These are phyloP conservation scores for Corynorhinus townsendii DNA, from an alignment of 2,113 vertebrate genomes.

Conservation along the genomic window DNA sequence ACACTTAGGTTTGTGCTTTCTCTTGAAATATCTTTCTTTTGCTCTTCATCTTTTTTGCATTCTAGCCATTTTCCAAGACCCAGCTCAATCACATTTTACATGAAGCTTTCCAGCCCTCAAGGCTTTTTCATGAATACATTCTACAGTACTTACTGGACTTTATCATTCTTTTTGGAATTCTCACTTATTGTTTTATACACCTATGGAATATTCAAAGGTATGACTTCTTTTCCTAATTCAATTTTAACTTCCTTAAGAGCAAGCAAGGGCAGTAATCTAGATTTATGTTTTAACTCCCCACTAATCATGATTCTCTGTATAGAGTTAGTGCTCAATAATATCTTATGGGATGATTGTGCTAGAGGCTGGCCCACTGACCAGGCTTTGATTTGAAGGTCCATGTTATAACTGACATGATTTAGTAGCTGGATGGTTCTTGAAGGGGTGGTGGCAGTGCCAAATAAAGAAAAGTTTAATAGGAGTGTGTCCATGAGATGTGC, in stretches of 20 bases:
- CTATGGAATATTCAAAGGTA: not conserved
- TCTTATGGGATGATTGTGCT: not conserved
- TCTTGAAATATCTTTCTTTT: not conserved
- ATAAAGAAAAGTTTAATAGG: not conserved
- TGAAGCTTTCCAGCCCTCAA: constrained; percentile 6
- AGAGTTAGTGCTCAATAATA: not conserved
- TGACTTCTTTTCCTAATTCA: constrained; percentile 13
- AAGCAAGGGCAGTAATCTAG: not conserved
- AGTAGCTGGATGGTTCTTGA: not conserved
- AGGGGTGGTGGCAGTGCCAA: not conserved
- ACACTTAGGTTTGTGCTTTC: not conserved
- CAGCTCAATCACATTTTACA: constrained; percentile 26
- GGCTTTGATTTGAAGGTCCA: not conserved
- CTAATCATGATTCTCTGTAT: not conserved
- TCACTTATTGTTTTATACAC: constrained; percentile 25
- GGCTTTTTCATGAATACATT: constrained; percentile 9
- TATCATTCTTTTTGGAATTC: constrained; percentile 31
- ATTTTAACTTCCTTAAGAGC: constrained; percentile 32
- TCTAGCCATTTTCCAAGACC: constrained; percentile 22
- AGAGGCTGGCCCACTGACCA: not conserved
- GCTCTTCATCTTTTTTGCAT: not conserved
- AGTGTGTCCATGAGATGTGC: not conserved
- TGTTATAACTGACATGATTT: not conserved
- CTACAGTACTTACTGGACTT: not conserved
- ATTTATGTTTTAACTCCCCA: constrained; percentile 23